phyloP scores from a whole-genome alignment of 1,140 invertebrate species.

The Lepeophtheirus salmonis region DNA sequence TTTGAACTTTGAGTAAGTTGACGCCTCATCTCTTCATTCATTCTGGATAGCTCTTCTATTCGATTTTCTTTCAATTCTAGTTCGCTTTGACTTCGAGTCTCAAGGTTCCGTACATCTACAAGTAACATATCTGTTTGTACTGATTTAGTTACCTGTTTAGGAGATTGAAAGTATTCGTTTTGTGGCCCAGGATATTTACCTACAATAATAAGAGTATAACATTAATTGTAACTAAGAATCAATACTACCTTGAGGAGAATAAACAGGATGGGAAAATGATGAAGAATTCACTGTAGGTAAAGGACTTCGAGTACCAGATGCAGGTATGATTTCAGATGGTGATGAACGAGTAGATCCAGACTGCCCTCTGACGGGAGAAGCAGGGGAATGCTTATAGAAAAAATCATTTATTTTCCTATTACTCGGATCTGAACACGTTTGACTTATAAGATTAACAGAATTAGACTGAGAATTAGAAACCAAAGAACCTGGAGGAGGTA shows the following conservation, averaged over 20 bases:
- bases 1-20: constrained; percentile 82
- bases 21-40: constrained; percentile 71
- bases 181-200: constrained; percentile 22
- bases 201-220: too few species aligned
- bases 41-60: constrained; percentile 26
- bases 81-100: not conserved
- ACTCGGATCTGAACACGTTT: not conserved
- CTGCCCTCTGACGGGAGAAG: not conserved
- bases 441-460: not conserved
- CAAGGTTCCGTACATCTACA: constrained; percentile 10
- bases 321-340: too few species aligned
- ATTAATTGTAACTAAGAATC: too few species aligned
- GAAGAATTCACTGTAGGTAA: not conserved
- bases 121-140: constrained; percentile 15
- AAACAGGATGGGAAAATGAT: constrained; percentile 19
- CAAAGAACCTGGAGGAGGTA: not conserved
- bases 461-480: too few species aligned
- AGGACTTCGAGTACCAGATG: not conserved
- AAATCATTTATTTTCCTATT: constrained; percentile 20
- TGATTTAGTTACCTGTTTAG: not conserved
- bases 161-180: constrained; percentile 4
- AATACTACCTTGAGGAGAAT: constrained; percentile 30
- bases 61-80: constrained; percentile 22
- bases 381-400: constrained; percentile 3
- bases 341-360: not conserved